Evolutionary conservation across 1,140 invertebrate species (phyloP).

Genomic region (Heliconius hermathena): DNA sequence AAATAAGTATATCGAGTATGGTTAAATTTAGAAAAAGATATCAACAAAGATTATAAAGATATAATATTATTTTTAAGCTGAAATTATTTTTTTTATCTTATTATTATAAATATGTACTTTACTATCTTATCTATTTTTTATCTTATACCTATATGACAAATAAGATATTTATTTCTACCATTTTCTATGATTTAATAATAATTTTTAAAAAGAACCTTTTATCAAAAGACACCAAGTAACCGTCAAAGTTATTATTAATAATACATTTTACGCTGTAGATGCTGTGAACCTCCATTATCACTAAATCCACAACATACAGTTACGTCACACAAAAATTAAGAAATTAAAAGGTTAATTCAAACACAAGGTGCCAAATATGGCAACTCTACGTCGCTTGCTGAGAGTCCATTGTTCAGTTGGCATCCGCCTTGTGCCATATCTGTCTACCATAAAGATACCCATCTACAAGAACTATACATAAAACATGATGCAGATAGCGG

Average conservation of each 20-base stretch:
- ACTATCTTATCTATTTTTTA: no score
- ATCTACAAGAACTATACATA: constrained; percentile 3
- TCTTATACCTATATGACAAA: no score
- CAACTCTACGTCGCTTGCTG: constrained; percentile 13
- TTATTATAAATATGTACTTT: no score
- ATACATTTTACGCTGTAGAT: background rate
- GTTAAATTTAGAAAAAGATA: no score
- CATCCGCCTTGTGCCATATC: constrained; percentile 24
- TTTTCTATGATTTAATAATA: no score
- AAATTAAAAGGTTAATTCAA: constrained; percentile 13
- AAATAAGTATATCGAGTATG: no score
- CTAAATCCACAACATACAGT: background rate
- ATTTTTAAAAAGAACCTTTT: no score
- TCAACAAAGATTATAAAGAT: no score
- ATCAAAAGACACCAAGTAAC: background rate
- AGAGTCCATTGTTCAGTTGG: constrained; percentile 25
- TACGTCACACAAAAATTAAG: background rate
- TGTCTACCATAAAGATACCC: constrained; percentile 16
- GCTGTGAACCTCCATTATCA: no score
- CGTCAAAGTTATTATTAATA: background rate
- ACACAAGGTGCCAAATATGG: constrained; percentile 24
- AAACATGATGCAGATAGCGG: constrained; percentile 17
- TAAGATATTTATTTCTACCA: no score
- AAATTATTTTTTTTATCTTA: no score
- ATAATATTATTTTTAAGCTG: no score